These are phyloP conservation scores for Xiphophorus maculatus DNA, from an alignment of 2,113 vertebrate species.

Conservation along the genomic window DNA sequence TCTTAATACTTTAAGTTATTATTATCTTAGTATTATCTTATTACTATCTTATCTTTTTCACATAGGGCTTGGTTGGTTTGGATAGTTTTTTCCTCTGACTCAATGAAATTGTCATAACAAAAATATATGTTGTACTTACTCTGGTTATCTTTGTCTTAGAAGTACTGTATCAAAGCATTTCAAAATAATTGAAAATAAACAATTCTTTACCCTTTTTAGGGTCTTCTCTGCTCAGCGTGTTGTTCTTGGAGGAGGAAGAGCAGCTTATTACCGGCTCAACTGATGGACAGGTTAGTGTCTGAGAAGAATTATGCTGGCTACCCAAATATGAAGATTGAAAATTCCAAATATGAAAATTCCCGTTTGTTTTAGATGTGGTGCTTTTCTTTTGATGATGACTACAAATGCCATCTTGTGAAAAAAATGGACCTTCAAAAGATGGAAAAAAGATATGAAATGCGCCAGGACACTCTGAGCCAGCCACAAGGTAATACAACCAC, in stretches of 20 bases:
- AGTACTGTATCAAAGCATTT: background rate
- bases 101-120: background rate
- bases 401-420: constrained; percentile 79
- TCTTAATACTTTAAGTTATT: too few relatives aligned
- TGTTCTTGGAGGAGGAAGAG: constrained; percentile 74
- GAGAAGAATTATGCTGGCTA: background rate
- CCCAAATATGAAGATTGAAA: constrained; percentile 4
- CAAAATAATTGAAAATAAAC: constrained; percentile 2
- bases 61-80: too few relatives aligned
- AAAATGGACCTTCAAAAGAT: constrained; percentile 82
- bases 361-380: constrained; percentile 83
- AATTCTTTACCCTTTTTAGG: constrained; percentile 63
- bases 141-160: background rate
- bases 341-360: background rate
- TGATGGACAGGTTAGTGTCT: constrained; percentile 84
- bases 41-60: too few relatives aligned
- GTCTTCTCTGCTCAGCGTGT: constrained; percentile 82
- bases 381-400: constrained; percentile 81
- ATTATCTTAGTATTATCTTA: too few relatives aligned
- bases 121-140: background rate
- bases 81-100: background rate
- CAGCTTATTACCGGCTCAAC: constrained; percentile 84
- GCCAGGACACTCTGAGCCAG: constrained; percentile 14
- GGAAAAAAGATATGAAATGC: constrained; percentile 72
- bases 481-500: constrained; percentile 44